Evolutionary conservation across 2,797 vertebrate species (phyloP).

Genomic region (Scolopax rusticola): DNA sequence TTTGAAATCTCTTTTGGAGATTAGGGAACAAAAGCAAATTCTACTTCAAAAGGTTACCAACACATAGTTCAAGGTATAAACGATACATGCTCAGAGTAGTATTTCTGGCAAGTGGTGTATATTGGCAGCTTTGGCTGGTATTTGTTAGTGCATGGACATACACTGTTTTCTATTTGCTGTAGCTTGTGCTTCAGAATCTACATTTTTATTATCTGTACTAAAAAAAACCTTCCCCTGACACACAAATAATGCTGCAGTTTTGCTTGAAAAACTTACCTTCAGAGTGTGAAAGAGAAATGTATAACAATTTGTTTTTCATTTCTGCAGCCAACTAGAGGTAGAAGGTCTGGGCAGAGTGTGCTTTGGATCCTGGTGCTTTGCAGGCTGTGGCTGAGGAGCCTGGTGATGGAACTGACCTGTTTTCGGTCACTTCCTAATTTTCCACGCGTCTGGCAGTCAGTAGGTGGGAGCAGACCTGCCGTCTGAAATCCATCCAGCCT

Average conservation of each 20-base stretch:
- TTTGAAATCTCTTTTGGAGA: constrained; percentile 24
- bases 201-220: not conserved
- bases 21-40: constrained; percentile 29
- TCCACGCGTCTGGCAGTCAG: not conserved
- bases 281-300: not conserved
- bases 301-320: not conserved
- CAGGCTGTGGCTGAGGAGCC: not conserved
- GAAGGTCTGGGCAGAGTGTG: not conserved
- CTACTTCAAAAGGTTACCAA: not conserved
- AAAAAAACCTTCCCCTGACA: not conserved
- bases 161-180: not conserved
- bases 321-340: not conserved
- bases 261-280: not conserved
- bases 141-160: not conserved
- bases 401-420: not conserved
- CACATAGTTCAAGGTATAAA: not conserved
- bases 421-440: not conserved
- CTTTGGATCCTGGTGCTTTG: not conserved
- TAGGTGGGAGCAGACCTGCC: not conserved
- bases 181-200: not conserved
- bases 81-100: not conserved
- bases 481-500: not conserved
- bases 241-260: not conserved
- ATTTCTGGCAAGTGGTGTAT: not conserved
- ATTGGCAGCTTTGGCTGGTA: not conserved